Base-by-base conservation (phyloP, 1,140 invertebrate genomes). In the Drosophila bipectinata region DNA sequence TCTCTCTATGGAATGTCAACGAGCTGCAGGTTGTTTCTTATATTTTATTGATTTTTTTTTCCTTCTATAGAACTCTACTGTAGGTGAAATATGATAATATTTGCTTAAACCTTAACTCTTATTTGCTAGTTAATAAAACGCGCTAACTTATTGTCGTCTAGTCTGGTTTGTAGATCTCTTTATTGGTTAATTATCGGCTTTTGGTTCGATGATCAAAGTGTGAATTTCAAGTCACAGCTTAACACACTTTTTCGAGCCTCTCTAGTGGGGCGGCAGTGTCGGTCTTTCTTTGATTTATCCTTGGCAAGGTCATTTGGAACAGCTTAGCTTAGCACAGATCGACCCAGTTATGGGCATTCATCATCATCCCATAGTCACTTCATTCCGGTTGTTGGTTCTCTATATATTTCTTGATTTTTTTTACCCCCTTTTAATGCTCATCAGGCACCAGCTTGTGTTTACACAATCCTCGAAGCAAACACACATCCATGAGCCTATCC, bases 381-480 rank as follows among this genome's bases (percentile, higher is more conserved):
- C 44, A 15, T 47, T 9, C 12, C 9, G 32, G 51, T 18, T 41
- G 32, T 69, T 7, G 62, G 41, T 44, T 52, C 28, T 14, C 5
- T 34, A 6, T 45, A 30, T 67, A 21, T 32, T 44, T 14, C 18
- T 45, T 14, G 28, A 24, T 67, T 41, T 57, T 45, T 32, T 28
- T 32, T 28, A 0, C 26, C 0, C 6, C 1, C 6, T 28, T n/a
- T 48, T 53, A 18, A 10, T 48, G 26, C 66, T 69, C 66, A 69
- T 69, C 66, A 69, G 63, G 51, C 63, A 60, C 26, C 66, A 69
- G 53, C 66, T 69, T 69, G 66, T 69, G 66, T 69, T 69, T 69
- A 69, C 66, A 39, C 66, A 68, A 69, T 47, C 66, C 62, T 68
- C 66, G 37, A 66, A 32, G 64, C 61, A 9, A 24, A 30, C 58